Base-by-base conservation (phyloP, 2,113 vertebrate genomes). In the Morone chrysops region DNA sequence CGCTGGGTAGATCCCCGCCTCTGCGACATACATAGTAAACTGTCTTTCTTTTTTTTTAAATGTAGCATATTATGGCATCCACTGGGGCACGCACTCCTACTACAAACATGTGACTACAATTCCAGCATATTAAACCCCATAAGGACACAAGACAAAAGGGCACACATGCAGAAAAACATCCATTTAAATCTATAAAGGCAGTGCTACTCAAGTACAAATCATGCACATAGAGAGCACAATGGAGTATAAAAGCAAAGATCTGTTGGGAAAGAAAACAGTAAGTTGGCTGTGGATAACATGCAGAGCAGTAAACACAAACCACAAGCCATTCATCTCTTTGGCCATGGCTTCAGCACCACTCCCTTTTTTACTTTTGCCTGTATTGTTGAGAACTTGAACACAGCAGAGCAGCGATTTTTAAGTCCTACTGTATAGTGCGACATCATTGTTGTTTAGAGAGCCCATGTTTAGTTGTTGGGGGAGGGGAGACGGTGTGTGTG, bases 391-490 rank as follows among this genome's bases (percentile, higher is more conserved):
- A 56, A 54, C 25, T 14, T 41, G 56, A 67, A 70, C 4, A 20
- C 57, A 57, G 2, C 38, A 82, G 8, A 78, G 45, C 18, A 59
- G 48, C 38, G 56, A 9, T 61, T 63, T 71, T 47, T 14, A 69
- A 76, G 43, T 83, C 76, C 48, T 59, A 31, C 62, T 56, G 51
- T 82, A 65, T 8, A 47, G 31, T 38, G 65, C 76, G 70, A 67
- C 77, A 70, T 82, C 53, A 59, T 75, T 84, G 61, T 71, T 82
- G 5, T 75, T 82, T 20, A 17, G 17, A 76, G 31, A 71, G 50
- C 14, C 59, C 72, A 78, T 83, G 62, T 85, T 66, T 80, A 48
- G 67, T 73, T 66, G 78, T 38, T 69, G 86, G 87, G 86, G 87
- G 85, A 84, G 69, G 89, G 90, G 75, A 79, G 56, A 60, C 31